Base-by-base conservation (phyloP, 2,797 vertebrate genomes). In the Loriculus beryllinus region DNA sequence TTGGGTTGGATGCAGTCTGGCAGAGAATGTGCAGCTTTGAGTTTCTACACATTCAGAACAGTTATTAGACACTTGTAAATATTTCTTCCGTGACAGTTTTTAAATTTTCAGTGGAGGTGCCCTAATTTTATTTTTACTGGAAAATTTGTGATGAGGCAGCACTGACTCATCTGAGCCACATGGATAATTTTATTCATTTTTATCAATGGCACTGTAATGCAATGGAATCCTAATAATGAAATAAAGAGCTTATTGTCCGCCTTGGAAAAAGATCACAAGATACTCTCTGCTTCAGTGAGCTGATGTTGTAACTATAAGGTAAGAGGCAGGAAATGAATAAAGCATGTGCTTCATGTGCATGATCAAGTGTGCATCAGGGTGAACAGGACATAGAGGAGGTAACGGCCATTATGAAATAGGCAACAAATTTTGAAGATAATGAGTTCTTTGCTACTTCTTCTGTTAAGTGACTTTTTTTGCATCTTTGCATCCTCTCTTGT, bases 61-160 rank as follows among this genome's bases (percentile, higher is more conserved):
- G 20, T 78, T 81, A 31, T 67, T 75, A 79, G 60, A 52, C 23
- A 54, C n/a, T 79, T 91, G 18, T 16, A 85, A 83, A 31, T 42
- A 83, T 65, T 90, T 91, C 49, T 84, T 82, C 56, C 42, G 12
- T 6, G 2, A 21, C 19, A 25, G 23, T 60, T 93, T 70, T 91
- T 81, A 68, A 72, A 59, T 82, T 96, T 96, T 85, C 65, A 48
- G 25, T 77, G 63, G 87, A 95, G 71, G 39, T 92, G 72, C 59
- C 49, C 72, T 90, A 83, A 82, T 67, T 95, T 86, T 79, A 83
- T 93, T 92, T 94, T 96, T 96, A 92, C 81, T 82, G 54, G 75
- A 88, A 92, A 95, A 90, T 75, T 86, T 93, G 39, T 93, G 84
- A 89, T 95, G 95, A 96, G 69, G 23, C 82, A 89, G 62, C 92